Evolutionary conservation across 1,140 invertebrate genomes (phyloP).

Genomic region (Agraylea sexmaculata): DNA sequence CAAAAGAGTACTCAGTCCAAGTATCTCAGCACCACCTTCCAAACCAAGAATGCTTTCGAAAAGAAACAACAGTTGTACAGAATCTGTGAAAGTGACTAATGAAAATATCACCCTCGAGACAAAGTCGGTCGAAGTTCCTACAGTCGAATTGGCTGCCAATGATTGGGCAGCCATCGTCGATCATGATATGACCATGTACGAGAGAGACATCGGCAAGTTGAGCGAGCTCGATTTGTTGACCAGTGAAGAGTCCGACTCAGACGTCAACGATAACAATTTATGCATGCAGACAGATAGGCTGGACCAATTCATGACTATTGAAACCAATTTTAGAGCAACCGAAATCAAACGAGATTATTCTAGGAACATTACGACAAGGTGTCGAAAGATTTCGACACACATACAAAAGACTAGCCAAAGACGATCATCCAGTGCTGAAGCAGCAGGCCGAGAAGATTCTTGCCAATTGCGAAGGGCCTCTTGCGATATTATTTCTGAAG

Average conservation of each 20-base stretch:
- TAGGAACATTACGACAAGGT: not conserved
- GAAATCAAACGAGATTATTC: no score
- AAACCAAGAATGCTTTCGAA: conserved; percentile 25
- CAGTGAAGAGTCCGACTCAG: conserved; percentile 33
- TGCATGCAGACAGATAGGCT: conserved; percentile 37
- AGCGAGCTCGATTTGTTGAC: conserved; percentile 24
- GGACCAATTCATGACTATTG: conserved; percentile 36
- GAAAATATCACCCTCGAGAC: not conserved
- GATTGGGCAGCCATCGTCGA: conserved; percentile 30
- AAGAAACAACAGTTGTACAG: conserved; percentile 6
- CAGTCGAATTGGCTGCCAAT: conserved; percentile 10
- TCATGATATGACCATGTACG: conserved; percentile 37
- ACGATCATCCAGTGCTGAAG: conserved; percentile 6
- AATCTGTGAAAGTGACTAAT: not conserved
- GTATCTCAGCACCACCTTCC: conserved; percentile 29
- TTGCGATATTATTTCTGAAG: no score
- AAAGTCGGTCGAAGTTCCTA: conserved; percentile 14
- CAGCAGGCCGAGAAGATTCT: conserved; percentile 10
- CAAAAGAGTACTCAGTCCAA: conserved; percentile 26
- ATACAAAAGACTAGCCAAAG: no score
- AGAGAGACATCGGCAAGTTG: conserved; percentile 31
- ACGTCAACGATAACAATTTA: conserved; percentile 24
- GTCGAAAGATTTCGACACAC: no score
- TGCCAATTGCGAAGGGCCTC: conserved; percentile 10
- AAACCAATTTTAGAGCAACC: no score